Evolutionary conservation across 1,140 invertebrate species (phyloP), one percentile per base, ranked within the genome.

Genomic region (Drosophila prosaltans): DNA sequence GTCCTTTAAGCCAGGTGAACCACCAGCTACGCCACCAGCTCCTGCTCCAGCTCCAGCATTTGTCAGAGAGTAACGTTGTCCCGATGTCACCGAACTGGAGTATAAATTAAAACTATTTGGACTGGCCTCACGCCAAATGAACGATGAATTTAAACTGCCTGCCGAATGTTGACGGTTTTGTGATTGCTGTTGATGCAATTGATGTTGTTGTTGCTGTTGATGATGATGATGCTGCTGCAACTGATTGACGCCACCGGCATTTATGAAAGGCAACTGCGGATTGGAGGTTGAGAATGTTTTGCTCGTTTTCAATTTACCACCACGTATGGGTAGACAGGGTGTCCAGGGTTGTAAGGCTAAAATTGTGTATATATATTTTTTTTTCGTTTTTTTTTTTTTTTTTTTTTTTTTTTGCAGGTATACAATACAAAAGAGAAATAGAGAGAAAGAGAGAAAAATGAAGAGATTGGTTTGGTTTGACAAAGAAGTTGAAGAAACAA

Each of bases 271-370:
- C 73, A 92, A 74, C 74, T 92, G 91, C 64, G 91, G 91, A 90
- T 92, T 92, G 68, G 91, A 92, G 57, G 92, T 92, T 10, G 92
- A 92, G 74, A 92, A 92, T 77, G 89, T 67, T 89, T 92, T 92
- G 74, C 86, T 91, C 64, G 92, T 92, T 91, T 92, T 91, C 65
- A 92, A 69, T 73, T 92, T 92, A 69, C 92, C 92, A 45, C 88
- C 92, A 58, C 91, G 91, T 72, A 92, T 92, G 60, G 92, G 91
- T 69, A 92, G 70, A 71, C 92, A 92, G 41, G 92, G 92, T 40
- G 92, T 92, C 91, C 92, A 92, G 36, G 91, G 92, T 89, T 92
- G 91, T 65, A 92, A 83, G 36, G 88, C 92, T 92, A 85, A 36
- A 88, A 65, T 65, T 80, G 69, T 69, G 55, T 68, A 72, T 59